Evolutionary conservation across 2,113 vertebrate species (phyloP).

Genomic region (Ornithorhynchus anatinus): DNA sequence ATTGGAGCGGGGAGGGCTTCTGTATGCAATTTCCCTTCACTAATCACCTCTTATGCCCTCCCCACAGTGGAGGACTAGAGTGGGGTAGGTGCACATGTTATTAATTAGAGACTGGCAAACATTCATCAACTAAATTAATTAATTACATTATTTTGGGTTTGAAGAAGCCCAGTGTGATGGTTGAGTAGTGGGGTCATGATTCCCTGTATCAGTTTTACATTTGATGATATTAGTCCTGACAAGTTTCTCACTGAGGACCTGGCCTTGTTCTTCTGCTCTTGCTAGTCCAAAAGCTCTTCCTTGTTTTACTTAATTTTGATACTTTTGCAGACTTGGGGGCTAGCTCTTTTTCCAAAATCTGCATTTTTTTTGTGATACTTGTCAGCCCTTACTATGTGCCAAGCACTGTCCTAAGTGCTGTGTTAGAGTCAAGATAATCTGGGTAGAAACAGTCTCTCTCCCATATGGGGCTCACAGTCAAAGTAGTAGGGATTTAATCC

Average conservation of each 20-base stretch:
- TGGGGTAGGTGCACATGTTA: constrained; percentile 24
- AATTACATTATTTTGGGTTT: constrained; percentile 54
- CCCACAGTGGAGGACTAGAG: background rate
- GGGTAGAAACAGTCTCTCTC: too few relatives aligned
- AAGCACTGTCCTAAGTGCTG: too few relatives aligned
- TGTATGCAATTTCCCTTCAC: constrained; percentile 35
- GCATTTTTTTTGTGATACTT: too few relatives aligned
- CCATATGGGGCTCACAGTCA: too few relatives aligned
- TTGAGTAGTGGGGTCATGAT: constrained; percentile 53
- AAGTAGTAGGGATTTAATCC: too few relatives aligned
- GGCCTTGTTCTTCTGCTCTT: constrained; percentile 7
- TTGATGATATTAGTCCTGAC: constrained; percentile 56
- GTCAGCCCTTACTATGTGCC: too few relatives aligned
- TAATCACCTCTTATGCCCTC: constrained; percentile 37
- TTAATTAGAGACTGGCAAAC: constrained; percentile 63
- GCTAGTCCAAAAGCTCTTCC: constrained; percentile 13
- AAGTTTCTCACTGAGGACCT: constrained; percentile 41
- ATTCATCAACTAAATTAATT: constrained; percentile 58
- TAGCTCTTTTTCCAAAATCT: background rate
- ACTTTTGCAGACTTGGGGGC: constrained; percentile 10
- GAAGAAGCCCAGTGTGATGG: constrained; percentile 41
- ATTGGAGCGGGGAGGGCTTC: background rate
- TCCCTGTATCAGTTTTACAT: constrained; percentile 40
- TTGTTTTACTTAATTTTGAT: constrained; percentile 23
- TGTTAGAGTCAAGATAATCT: too few relatives aligned